Percentiles rank a stretch among this genome's conserved stretches.
Conservation (phyloP, 2,888 invertebrate species). For the Drosophila bunnanda region DNA sequence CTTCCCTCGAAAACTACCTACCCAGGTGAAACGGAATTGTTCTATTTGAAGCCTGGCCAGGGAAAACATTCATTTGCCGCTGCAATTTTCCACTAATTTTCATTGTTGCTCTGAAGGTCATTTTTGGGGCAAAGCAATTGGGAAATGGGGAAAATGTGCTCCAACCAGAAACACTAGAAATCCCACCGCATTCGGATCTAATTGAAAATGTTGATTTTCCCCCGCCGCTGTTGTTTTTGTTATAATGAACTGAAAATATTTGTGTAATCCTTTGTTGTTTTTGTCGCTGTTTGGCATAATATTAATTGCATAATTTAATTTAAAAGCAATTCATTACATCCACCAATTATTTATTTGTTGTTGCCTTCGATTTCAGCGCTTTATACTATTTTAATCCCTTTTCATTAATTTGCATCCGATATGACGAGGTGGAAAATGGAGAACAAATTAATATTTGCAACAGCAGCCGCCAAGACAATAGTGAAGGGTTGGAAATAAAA, state of each 20-base stretch:
- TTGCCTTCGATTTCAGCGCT: conserved; percentile 24
- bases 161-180: conserved; percentile 1
- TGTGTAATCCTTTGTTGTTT: conserved; percentile 36
- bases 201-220: conserved; percentile 30
- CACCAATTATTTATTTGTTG: conserved; percentile 15
- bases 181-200: conserved; percentile 15
- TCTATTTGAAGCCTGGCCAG: conserved; percentile 2
- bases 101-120: conserved; percentile 12
- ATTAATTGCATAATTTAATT: conserved; percentile 61
- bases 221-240: not conserved
- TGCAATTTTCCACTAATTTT: conserved; percentile 19
- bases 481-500: not conserved
- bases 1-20: not conserved
- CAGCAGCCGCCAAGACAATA: not conserved
- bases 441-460: conserved; percentile 2
- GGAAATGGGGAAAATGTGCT: not conserved
- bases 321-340: conserved; percentile 53
- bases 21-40: not conserved
- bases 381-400: conserved; percentile 52
- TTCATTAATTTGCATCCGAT: conserved; percentile 36
- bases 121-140: not conserved
- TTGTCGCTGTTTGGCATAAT: conserved; percentile 34
- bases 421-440: not conserved
- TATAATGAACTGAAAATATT: conserved; percentile 45
- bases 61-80: not conserved